A percentile compares a stretch with the other conserved stretches of the same genome.
phyloP scores from a whole-genome alignment of 2,797 vertebrate species.

The Eulemur mongoz region DNA sequence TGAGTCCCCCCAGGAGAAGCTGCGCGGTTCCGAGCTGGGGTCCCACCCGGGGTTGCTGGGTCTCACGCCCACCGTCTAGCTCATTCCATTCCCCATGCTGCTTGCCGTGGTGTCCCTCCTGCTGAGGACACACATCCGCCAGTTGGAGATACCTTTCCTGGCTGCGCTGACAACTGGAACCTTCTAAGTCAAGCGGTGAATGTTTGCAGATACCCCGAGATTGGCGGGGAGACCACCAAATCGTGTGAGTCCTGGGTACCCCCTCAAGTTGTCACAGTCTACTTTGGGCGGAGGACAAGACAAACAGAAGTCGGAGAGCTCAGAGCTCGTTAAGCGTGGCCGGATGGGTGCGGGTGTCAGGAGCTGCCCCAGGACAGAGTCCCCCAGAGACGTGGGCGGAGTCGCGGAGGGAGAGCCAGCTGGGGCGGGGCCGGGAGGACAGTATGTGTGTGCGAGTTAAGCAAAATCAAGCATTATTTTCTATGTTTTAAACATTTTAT shows the following conservation, averaged over 20 bases:
- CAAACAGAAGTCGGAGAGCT: too few species aligned
- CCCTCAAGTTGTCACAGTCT: neutral
- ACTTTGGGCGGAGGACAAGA: neutral
- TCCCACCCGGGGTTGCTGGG: too few species aligned
- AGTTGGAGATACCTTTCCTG: neutral
- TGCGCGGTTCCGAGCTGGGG: too few species aligned
- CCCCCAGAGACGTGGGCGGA: accelerated
- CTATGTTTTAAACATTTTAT: neutral
- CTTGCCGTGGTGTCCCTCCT: accelerated
- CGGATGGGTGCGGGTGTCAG: accelerated
- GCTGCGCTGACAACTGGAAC: neutral
- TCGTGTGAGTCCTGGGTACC: accelerated
- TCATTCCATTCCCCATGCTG: accelerated
- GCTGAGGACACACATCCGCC: too few species aligned
- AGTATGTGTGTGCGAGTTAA: neutral
- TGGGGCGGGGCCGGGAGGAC: accelerated
- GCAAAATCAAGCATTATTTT: neutral
- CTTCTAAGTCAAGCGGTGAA: neutral
- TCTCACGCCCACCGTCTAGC: accelerated
- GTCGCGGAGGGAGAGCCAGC: too few species aligned
- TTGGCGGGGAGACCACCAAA: neutral
- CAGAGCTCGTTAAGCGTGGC: too few species aligned
- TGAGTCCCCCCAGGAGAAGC: too few species aligned
- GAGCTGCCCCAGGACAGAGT: accelerated
- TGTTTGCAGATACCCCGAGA: accelerated